Conservation (phyloP, 2,113 vertebrate species). For the Gadus chalcogrammus region DNA sequence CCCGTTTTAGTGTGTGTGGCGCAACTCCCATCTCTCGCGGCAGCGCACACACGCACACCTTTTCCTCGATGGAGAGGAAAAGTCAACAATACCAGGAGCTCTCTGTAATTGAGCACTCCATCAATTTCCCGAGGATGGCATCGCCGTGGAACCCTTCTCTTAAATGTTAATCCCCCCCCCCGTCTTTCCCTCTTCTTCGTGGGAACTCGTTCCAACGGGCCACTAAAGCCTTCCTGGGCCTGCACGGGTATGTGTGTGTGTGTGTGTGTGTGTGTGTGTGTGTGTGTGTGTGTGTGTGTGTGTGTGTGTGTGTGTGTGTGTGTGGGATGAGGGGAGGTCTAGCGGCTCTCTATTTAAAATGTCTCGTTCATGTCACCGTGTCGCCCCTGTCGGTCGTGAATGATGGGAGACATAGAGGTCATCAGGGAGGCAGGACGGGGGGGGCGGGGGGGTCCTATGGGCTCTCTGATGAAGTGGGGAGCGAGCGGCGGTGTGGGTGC, state of each 20-base stretch:
- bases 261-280: no score
- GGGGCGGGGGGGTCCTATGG: slow-evolving; percentile 43
- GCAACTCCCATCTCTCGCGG: neutral
- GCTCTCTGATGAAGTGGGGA: slow-evolving; percentile 25
- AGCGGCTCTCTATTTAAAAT: slow-evolving; percentile 35
- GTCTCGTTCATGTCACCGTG: slow-evolving; percentile 49
- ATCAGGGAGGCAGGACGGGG: slow-evolving; percentile 32
- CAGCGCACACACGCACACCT: neutral
- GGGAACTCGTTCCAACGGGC: slow-evolving; percentile 32
- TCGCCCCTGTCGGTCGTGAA: slow-evolving; percentile 55
- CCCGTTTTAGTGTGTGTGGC: no score
- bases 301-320: no score
- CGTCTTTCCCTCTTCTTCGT: slow-evolving; percentile 12
- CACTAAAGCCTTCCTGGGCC: slow-evolving; percentile 33
- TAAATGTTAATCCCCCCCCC: slow-evolving; percentile 49
- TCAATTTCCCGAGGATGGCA: slow-evolving; percentile 19
- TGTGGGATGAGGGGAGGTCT: no score
- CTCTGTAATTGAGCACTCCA: slow-evolving; percentile 36
- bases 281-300: no score
- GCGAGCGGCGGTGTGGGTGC: neutral
- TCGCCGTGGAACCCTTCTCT: slow-evolving; percentile 40
- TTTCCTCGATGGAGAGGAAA: slow-evolving; percentile 34
- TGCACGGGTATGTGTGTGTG: slow-evolving; percentile 23
- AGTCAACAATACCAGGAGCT: slow-evolving; percentile 27
- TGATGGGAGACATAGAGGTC: slow-evolving; percentile 59